Evolutionary conservation across 2,888 invertebrate genomes (phyloP), one percentile per base, ranked within the genome.

Genomic region (Villa cingulata): DNA sequence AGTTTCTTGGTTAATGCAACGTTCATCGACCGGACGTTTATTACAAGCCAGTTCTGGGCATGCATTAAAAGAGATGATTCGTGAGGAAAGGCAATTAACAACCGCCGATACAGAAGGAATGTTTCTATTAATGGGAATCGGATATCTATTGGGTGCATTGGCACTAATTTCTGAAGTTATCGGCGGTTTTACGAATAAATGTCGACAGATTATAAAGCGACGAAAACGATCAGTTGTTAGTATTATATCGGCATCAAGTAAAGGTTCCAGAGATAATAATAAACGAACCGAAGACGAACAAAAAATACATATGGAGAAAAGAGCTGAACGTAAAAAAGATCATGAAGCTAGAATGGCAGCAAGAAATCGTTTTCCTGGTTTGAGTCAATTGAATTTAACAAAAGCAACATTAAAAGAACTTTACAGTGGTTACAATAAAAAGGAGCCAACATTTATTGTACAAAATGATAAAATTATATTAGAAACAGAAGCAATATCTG

Each of bases 21-120:
- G 82, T 47, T 76, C 75, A 40, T 60, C 72, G 0, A 68, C 74
- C 7, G 83, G 82, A 43, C 75, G 74, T 57, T 64, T 80, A 9
- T 62, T 84, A 37, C 77, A 83, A 59, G 84, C 83, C 62, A 64
- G 60, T 52, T 57, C 62, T 15, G 72, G 70, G 3, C 60, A 60
- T 17, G 58, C 64, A 0, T 51, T 78, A 19, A 72, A 71, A 42
- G 65, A 66, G 49, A 56, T 61, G 4, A 62, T 65, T 32, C 72
- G 75, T 20, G 80, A 82, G 63, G 86, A 87, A 60, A 75, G 83
- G 51, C 80, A 82, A 19, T 62, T 87, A n/a, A 80, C 81, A 2
- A 68, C 86, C 29, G 85, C 83, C 57, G 87, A 87, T 53, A 85
- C 84, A 0, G 84, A 85, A 66, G 87, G 87, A 12, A 86, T 86